Evolutionary conservation across 30 jellyfish, hydroid and myxozoan species (phyloP), one percentile per base, ranked within the genome.

Genomic region (Sanderia malayensis): DNA sequence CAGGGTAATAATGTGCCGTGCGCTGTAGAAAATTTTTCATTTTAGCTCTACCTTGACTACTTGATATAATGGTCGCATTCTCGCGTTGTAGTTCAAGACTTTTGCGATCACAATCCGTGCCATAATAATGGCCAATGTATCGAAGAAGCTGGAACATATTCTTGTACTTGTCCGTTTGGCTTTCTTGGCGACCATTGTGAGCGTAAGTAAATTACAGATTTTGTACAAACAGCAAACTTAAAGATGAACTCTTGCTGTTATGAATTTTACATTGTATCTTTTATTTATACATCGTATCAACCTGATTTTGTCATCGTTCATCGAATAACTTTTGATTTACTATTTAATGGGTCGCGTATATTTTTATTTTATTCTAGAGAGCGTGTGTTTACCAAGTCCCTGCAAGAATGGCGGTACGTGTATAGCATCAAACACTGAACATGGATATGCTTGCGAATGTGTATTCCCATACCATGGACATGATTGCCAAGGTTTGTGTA

Each of bases 381-480:
- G 89, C 86, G 47, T 89, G 8, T 89, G 97, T 71, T 86, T 52
- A 1, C 95, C 86, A 4, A 83, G 86, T 41, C 97, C 97, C 2
- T 89, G 97, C 60, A 81, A 71, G 24, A 89, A 82, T 58, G 95
- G 97, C 13, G 97, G 97, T 13, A 66, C 81, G n/a, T 89, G 97
- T 71, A 64, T 89, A 2, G 93, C 95, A 0, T 91, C 97, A 32
- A 76, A 70, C 33, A 88, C 86, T 0, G 88, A 63, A 23, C 87
- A 82, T 59, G 97, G 97, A 28, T 88, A 75, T 52, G 95, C 95
- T 4, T 88, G 97, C 46, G 94, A 88, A 58, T 88, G 97, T 45
- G 47, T 77, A 26, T 88, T 71, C 58, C 97, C 97, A 25, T 88
- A 81, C 58, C 97, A 88, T 55, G 97, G 95, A 13, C 97, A 76